Conservation (phyloP, 2,113 vertebrate genomes). For the Tinamus guttatus region DNA sequence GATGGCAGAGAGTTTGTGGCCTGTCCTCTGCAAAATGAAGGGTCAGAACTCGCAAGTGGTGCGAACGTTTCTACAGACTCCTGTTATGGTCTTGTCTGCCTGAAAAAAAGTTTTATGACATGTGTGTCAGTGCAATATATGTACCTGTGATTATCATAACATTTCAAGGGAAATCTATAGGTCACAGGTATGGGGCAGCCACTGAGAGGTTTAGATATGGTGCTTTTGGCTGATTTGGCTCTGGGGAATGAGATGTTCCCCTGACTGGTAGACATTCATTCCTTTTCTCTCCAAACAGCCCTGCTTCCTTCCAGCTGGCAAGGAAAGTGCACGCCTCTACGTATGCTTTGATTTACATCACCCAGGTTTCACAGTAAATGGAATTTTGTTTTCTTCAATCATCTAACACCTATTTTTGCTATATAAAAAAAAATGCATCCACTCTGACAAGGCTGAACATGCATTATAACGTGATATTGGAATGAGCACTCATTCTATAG, state of each 20-base stretch:
- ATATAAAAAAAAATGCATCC: neutral
- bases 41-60: neutral
- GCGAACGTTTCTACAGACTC: neutral
- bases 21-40: neutral
- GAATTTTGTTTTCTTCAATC: neutral
- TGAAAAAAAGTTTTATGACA: neutral
- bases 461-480: neutral
- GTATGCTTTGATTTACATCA: neutral
- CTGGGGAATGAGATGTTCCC: neutral
- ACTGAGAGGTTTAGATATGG: fast-evolving
- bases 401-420: neutral
- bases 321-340: fast-evolving
- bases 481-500: fast-evolving
- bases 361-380: neutral
- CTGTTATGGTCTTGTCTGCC: neutral
- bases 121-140: neutral
- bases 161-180: neutral
- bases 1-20: fast-evolving
- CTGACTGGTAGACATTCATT: neutral
- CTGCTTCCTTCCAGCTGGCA: too few relatives aligned
- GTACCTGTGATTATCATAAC: neutral
- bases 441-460: neutral
- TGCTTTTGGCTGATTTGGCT: neutral
- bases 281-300: neutral
- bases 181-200: neutral